phyloP scores from a whole-genome alignment of 2,888 invertebrate genomes.

The Amaurobius ferox region DNA sequence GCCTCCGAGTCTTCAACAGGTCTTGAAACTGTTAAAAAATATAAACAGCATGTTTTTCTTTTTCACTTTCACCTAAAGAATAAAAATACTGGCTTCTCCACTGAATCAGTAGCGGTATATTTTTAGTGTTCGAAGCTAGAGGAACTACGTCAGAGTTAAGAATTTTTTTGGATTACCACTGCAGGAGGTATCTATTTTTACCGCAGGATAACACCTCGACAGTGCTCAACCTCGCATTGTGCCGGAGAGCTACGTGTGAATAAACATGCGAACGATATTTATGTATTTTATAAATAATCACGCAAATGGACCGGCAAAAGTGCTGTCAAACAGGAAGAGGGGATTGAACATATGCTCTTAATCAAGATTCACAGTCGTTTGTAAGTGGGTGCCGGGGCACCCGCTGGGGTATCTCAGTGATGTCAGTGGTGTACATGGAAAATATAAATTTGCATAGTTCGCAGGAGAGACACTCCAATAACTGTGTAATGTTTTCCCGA shows the following conservation, averaged over 20 bases:
- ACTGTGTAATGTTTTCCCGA: too few species aligned
- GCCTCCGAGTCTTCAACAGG: background rate
- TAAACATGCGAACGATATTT: conserved; percentile 2
- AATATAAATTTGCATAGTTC: too few species aligned
- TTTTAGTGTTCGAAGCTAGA: conserved; percentile 45
- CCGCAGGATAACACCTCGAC: conserved; percentile 39
- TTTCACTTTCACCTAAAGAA: conserved; percentile 5
- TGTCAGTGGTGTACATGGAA: too few species aligned
- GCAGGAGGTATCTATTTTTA: conserved; percentile 60
- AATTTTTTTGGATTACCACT: conserved; percentile 51
- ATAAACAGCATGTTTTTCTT: conserved; percentile 3
- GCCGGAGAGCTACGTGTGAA: background rate
- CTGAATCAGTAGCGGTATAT: conserved; percentile 47
- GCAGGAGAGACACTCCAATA: too few species aligned
- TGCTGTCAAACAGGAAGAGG: too few species aligned
- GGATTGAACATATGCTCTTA: too few species aligned
- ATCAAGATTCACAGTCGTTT: too few species aligned
- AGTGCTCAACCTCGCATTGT: conserved; percentile 55
- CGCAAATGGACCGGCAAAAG: background rate
- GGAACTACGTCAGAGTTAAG: conserved; percentile 36
- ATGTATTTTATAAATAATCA: background rate
- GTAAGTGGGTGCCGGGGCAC: too few species aligned
- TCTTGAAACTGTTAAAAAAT: background rate
- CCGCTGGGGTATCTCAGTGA: too few species aligned
- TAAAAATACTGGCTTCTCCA: conserved; percentile 49